These are phyloP conservation scores for Geopemphigus sp. DNA, from an alignment of 1,140 invertebrate genomes.

Conservation along the genomic window DNA sequence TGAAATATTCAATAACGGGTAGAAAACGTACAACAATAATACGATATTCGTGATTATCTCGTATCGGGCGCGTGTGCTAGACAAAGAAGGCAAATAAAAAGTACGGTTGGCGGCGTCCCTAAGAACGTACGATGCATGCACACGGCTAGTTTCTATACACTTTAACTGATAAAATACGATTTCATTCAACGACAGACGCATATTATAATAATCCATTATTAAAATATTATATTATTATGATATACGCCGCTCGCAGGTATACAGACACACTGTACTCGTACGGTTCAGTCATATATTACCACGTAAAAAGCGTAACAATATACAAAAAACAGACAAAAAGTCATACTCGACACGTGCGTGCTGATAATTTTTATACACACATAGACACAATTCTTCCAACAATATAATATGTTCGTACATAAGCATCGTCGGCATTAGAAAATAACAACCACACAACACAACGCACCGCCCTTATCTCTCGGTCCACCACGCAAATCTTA, in stretches of 20 bases:
- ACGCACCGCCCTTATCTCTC: slow-evolving; percentile 21
- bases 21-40: too few species aligned
- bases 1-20: too few species aligned
- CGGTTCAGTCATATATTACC: neutral
- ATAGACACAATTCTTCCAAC: slow-evolving; percentile 4
- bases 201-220: slow-evolving; percentile 32
- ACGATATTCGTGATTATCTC: too few species aligned
- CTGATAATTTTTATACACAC: slow-evolving; percentile 35
- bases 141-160: neutral
- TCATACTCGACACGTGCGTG: slow-evolving; percentile 45
- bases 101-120: neutral
- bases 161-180: slow-evolving; percentile 6
- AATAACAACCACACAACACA: neutral
- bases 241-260: neutral
- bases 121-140: neutral
- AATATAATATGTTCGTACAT: neutral
- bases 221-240: neutral
- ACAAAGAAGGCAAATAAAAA: neutral
- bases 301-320: slow-evolving; percentile 22
- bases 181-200: slow-evolving; percentile 39
- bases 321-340: slow-evolving; percentile 31
- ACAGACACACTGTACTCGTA: neutral
- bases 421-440: too few species aligned
- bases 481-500: slow-evolving; percentile 3
- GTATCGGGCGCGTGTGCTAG: neutral